A percentile compares a stretch with the other conserved stretches of the same genome.
These are phyloP conservation scores for Cettia cetti DNA, from an alignment of 2,113 vertebrate species.

Conservation along the genomic window DNA sequence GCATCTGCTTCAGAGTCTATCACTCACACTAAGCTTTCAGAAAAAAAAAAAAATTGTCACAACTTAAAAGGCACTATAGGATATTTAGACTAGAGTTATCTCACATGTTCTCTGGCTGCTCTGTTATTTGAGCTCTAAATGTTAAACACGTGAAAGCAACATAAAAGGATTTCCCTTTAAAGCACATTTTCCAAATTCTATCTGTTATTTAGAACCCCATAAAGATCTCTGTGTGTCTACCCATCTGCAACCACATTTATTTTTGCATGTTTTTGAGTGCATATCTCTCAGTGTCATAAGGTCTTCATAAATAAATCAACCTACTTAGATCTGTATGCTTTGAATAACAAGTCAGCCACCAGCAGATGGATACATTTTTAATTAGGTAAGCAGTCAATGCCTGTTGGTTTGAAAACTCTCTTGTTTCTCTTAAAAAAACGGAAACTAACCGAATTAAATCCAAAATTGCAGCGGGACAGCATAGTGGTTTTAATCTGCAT, in stretches of 20 bases:
- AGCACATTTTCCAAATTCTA: slow-evolving; percentile 37
- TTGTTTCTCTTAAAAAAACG: slow-evolving; percentile 48
- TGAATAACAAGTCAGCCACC: slow-evolving; percentile 67
- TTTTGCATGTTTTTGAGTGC: slow-evolving; percentile 62
- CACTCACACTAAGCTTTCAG: neutral
- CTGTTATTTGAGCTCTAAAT: slow-evolving; percentile 42
- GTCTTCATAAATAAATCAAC: slow-evolving; percentile 78
- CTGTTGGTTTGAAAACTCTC: slow-evolving; percentile 67
- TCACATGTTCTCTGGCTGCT: slow-evolving; percentile 24
- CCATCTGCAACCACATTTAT: slow-evolving; percentile 69
- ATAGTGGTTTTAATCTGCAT: slow-evolving; percentile 3
- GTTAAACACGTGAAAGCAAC: slow-evolving; percentile 43
- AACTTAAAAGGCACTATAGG: slow-evolving; percentile 17
- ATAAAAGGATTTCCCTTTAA: slow-evolving; percentile 44
- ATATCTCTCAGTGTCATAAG: slow-evolving; percentile 66
- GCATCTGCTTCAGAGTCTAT: neutral
- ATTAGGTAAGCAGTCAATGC: slow-evolving; percentile 67
- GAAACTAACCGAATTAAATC: slow-evolving; percentile 62
- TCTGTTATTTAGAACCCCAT: slow-evolving; percentile 12
- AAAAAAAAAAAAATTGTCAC: neutral
- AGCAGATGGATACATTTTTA: slow-evolving; percentile 79
- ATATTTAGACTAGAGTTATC: slow-evolving; percentile 35
- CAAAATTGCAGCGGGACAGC: slow-evolving; percentile 48
- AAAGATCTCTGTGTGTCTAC: slow-evolving; percentile 30
- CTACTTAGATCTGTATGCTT: slow-evolving; percentile 67